Base-by-base conservation (phyloP, 2,888 invertebrate genomes). In the Andrena minutula region DNA sequence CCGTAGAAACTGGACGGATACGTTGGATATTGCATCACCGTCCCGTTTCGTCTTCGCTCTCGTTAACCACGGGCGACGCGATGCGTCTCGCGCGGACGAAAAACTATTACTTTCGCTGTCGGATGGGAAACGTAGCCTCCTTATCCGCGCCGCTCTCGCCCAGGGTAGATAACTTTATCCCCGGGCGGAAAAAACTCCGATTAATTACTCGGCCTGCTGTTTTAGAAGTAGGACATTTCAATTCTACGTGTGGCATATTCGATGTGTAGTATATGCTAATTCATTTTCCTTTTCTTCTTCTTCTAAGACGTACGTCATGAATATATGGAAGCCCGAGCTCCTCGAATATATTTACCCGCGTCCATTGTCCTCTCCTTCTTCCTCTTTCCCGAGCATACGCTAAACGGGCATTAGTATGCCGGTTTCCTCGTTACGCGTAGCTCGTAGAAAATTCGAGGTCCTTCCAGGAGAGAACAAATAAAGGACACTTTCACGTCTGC, bases 181-280 rank as follows among this genome's bases (percentile, higher is more conserved):
- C 0, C 35, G 16, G 41, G 41, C 41, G n/a, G 0, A 10, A n/a
- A 56, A 71, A 71, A 58, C 56, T 56, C 6, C 41, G n/a, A 63
- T 56, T 71, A 70, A 75, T 71, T 53, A 10, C 5, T 12, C 4
- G 7, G 2, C 16, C 8, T 7, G 23, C n/a, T 23, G 35, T 26
- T 35, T 32, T 26, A 23, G 23, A 56, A 23, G 23, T 2, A 7
- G 10, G 56, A 56, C 23, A 20, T 23, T 23, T 56, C 23, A 23
- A 56, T 26, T 56, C 23, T 56, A 26, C 23, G 8, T 20, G 23
- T 53, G 20, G 53, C 56, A 3, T 12, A 61, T 56, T 23, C 41
- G 28, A 16, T 20, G 28, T 63, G 64, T 66, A 87, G 87, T 76
- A 82, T 60, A 86, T 80, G 82, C 77, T 85, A 87, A 86, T 86